Percentiles rank a stretch among this genome's conserved stretches.
These are phyloP conservation scores for Drusus annulatus DNA, from an alignment of 1,140 invertebrate species.

Conservation along the genomic window DNA sequence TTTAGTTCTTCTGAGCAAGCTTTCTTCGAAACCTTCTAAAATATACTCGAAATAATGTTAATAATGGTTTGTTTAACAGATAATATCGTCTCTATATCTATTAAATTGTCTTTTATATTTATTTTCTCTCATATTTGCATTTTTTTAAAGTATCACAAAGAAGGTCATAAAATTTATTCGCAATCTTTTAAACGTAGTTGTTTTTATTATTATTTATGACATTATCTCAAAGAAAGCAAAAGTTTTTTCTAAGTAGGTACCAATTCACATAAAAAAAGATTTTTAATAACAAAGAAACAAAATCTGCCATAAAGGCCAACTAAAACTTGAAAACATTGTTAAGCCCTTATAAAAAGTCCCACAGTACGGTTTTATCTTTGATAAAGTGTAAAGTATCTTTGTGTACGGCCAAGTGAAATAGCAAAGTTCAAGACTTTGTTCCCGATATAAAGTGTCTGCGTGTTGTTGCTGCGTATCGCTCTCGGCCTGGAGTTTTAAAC, in stretches of 20 bases:
- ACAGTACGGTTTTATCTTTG: slow-evolving; percentile 28
- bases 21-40: too few species aligned
- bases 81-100: too few species aligned
- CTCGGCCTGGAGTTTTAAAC: slow-evolving; percentile 47
- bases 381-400: slow-evolving; percentile 26
- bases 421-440: slow-evolving; percentile 23
- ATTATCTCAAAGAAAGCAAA: too few species aligned
- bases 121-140: too few species aligned
- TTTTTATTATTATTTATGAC: too few species aligned
- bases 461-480: slow-evolving; percentile 38
- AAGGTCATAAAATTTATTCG: background rate
- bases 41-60: too few species aligned
- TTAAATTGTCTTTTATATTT: too few species aligned
- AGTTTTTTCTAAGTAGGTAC: too few species aligned
- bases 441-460: slow-evolving; percentile 41
- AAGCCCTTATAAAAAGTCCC: slow-evolving; percentile 26
- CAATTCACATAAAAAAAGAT: background rate
- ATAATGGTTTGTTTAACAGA: too few species aligned
- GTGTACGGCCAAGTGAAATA: slow-evolving; percentile 28
- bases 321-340: slow-evolving; percentile 34
- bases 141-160: too few species aligned
- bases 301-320: background rate
- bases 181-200: background rate
- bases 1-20: too few species aligned
- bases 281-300: slow-evolving; percentile 13